Conservation (phyloP, 2,888 invertebrate genomes). For the Priocnemis perturbator region DNA sequence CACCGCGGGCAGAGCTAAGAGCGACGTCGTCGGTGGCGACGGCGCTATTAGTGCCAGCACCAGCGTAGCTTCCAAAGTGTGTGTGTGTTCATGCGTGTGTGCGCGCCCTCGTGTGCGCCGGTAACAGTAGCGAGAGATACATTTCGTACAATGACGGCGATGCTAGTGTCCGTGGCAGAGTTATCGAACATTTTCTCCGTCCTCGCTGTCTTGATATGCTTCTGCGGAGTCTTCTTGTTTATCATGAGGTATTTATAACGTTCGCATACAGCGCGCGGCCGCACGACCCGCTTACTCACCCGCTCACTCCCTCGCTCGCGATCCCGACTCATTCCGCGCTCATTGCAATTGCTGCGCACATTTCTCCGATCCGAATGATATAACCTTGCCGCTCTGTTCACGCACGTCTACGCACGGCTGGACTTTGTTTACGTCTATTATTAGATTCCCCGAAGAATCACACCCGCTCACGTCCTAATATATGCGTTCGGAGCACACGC, state of each 20-base stretch:
- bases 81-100: slow-evolving; percentile 30
- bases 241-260: slow-evolving; percentile 80
- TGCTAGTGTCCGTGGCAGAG: slow-evolving; percentile 83
- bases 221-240: slow-evolving; percentile 85
- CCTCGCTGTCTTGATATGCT: slow-evolving; percentile 83
- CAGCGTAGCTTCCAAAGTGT: slow-evolving; percentile 34
- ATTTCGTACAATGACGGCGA: slow-evolving; percentile 76
- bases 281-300: background rate
- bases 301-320: background rate
- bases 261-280: background rate
- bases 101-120: slow-evolving; percentile 28
- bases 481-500: too few species aligned
- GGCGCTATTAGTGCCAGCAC: slow-evolving; percentile 10
- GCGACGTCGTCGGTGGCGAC: too few species aligned
- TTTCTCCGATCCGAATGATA: background rate
- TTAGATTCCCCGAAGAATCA: too few species aligned
- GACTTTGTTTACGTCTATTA: too few species aligned
- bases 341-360: background rate
- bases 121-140: slow-evolving; percentile 23
- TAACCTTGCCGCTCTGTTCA: too few species aligned
- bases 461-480: too few species aligned
- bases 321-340: background rate
- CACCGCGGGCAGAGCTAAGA: too few species aligned
- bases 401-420: too few species aligned
- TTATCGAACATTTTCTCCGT: slow-evolving; percentile 86